Evolutionary conservation across 2,797 vertebrate species (phyloP), one percentile per base, ranked within the genome.

Genomic region (Merluccius polli): DNA sequence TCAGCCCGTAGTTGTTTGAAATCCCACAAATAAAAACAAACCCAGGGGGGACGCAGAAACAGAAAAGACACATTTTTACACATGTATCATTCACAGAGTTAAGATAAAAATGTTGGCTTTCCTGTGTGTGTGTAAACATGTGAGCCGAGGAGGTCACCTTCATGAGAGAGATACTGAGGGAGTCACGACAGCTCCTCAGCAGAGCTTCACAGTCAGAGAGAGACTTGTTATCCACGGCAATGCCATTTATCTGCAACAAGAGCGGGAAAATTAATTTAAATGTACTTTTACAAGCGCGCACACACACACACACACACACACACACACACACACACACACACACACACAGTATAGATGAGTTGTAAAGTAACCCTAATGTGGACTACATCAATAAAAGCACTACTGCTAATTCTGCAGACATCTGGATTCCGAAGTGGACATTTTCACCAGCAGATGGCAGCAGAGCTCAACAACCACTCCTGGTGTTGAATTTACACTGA

Each of bases 121-220:
- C 30, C 13, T 32, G 3, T 12, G n/a, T 31, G 5, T 11, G 41
- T 32, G 27, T 48, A n/a, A n/a, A 1, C 59, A 21, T 70, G 44
- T 38, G 15, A 71, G 59, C 9, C 31, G 6, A 67, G 16, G 29
- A 38, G 35, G 67, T 86, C 72, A 99, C 97, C 97, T 99, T 99
- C 90, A 98, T 90, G 44, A 98, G 91, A 2, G 97, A 98, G 31
- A 99, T 92, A 12, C 94, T 96, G 79, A 99, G 89, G 65, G 96
- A 95, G 75, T 96, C 96, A 70, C 93, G 92, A 88, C 96, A 97
- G 91, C 92, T 96, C 32, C 94, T 94, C 77, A 99, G 87, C 84
- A 99, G 87, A 87, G 95, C 93, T 90, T 98, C 97, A 83, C 97
- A 98, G 89, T 99, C 97, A 24, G 94, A 96, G 83, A 97, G 93